Conservation (phyloP, 2,797 vertebrate species). For the Varecia variegata region DNA sequence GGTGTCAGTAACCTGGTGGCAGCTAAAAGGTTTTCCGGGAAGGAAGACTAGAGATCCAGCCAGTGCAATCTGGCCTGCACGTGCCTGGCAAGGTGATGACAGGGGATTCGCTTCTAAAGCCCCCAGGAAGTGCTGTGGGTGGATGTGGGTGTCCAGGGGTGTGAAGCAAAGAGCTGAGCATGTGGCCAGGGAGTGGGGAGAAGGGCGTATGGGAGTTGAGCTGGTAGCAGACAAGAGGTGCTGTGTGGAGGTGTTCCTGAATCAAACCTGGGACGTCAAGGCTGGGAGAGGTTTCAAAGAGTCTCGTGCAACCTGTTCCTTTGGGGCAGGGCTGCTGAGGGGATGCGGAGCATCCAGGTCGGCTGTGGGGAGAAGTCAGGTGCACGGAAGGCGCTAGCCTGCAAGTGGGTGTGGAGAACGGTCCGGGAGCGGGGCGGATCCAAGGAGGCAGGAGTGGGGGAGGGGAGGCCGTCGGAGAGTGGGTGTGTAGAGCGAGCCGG, state of each 20-base stretch:
- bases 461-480: neutral
- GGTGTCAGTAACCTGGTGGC: neutral
- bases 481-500: neutral
- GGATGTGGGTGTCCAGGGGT: neutral
- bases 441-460: conserved; percentile 28
- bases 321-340: neutral
- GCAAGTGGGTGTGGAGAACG: conserved; percentile 47
- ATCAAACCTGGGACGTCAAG: neutral
- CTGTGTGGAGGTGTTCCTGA: neutral
- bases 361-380: neutral
- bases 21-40: neutral
- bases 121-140: neutral
- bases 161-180: neutral
- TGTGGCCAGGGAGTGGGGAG: conserved; percentile 7
- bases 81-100: neutral
- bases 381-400: neutral
- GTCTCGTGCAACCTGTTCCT: conserved; percentile 54
- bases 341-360: neutral
- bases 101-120: neutral
- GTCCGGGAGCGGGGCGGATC: conserved; percentile 57
- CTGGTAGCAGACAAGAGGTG: neutral
- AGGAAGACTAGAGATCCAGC: neutral
- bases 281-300: neutral
- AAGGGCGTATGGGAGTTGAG: conserved; percentile 16
- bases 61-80: neutral